Evolutionary conservation across 1,140 invertebrate species (phyloP).

Genomic region (Homalodisca vitripennis): DNA sequence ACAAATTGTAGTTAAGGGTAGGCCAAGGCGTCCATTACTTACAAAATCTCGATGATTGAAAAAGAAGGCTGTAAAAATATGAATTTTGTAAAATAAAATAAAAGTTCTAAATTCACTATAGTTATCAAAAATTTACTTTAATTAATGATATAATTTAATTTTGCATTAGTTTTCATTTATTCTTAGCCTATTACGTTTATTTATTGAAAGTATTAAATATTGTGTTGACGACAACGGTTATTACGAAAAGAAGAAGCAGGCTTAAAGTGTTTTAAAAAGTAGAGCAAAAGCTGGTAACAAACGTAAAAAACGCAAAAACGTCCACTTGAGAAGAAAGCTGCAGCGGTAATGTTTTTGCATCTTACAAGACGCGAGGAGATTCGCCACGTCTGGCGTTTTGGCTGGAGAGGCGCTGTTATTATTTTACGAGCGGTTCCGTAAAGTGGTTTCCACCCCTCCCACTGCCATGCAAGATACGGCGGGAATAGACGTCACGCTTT

Average conservation of each 20-base stretch:
- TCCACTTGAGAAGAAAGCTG: not conserved
- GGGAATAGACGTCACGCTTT: not conserved
- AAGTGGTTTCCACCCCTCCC: slow-evolving; percentile 1
- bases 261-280: no score
- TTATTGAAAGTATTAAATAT: not conserved
- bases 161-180: no score
- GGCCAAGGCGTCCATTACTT: no score
- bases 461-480: not conserved
- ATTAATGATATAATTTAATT: no score
- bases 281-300: not conserved
- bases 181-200: not conserved
- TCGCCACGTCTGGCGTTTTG: not conserved
- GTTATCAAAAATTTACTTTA: no score
- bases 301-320: not conserved
- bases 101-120: no score
- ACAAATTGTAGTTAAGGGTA: no score
- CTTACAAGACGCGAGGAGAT: not conserved
- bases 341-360: no score
- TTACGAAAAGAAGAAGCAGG: no score
- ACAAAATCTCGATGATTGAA: no score
- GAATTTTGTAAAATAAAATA: no score
- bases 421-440: slow-evolving; percentile 11
- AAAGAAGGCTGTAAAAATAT: no score
- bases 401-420: not conserved
- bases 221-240: not conserved